phyloP scores from a whole-genome alignment of 1,140 invertebrate genomes.

The Leguminivora glycinivorella region DNA sequence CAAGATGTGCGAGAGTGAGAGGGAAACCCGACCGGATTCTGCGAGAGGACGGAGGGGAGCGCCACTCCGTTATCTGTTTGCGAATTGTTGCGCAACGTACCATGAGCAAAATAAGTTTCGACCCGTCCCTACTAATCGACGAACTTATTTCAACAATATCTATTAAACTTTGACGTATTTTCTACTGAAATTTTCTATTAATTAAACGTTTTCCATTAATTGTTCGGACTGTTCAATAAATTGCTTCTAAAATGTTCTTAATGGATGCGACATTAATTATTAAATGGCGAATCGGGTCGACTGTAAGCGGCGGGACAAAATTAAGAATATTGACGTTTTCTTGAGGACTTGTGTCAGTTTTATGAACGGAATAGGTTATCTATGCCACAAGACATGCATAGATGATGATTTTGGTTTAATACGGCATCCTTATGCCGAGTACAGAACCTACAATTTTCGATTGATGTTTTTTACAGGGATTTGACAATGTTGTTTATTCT shows the following conservation, averaged over 20 bases:
- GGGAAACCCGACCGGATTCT: conserved; percentile 61
- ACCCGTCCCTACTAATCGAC: conserved; percentile 30
- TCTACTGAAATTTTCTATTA: conserved; percentile 31
- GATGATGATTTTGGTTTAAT: not conserved
- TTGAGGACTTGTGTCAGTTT: conserved; percentile 32
- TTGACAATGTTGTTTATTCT: not conserved
- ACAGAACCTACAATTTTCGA: not conserved
- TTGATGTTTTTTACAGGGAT: not conserved
- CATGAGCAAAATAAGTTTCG: conserved; percentile 64
- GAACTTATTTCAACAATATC: not conserved
- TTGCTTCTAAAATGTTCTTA: conserved; percentile 39
- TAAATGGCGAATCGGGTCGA: conserved; percentile 49
- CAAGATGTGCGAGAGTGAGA: conserved; percentile 40
- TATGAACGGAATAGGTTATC: conserved; percentile 27
- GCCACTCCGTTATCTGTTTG: conserved; percentile 71
- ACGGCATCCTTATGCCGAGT: not conserved
- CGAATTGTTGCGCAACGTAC: conserved; percentile 76
- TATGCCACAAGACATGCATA: conserved; percentile 40
- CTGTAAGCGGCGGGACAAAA: conserved; percentile 59
- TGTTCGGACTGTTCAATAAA: conserved; percentile 33
- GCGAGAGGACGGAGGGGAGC: conserved; percentile 70
- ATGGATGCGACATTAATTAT: conserved; percentile 49
- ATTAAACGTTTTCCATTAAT: conserved; percentile 31
- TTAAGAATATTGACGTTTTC: conserved; percentile 35
- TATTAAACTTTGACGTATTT: conserved; percentile 25